Conservation (phyloP, 2,888 invertebrate species). For the Mactromeris polynyma region DNA sequence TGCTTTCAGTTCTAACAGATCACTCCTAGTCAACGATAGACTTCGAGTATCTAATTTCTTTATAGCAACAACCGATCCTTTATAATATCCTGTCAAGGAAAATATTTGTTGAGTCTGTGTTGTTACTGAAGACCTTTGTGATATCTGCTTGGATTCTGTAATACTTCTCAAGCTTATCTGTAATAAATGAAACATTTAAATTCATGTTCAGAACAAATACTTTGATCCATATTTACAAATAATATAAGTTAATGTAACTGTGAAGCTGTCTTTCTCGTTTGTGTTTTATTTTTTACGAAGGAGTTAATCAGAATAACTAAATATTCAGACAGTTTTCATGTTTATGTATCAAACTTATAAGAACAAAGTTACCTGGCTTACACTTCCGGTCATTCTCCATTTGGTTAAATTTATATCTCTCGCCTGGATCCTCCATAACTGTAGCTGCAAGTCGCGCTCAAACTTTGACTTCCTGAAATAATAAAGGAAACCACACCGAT, state of each 20-base stretch:
- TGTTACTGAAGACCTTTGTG: not conserved
- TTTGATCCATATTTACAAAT: too few species aligned
- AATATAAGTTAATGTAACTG: too few species aligned
- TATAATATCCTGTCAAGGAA: conserved; percentile 77
- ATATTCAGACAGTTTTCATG: too few species aligned
- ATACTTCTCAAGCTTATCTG: conserved; percentile 32
- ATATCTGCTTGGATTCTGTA: not conserved
- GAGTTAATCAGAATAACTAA: too few species aligned
- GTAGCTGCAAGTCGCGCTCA: conserved; percentile 73
- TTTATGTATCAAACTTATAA: too few species aligned
- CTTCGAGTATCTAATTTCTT: conserved; percentile 89
- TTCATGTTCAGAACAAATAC: not conserved
- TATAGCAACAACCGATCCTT: conserved; percentile 90
- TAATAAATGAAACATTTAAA: not conserved
- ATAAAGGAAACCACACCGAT: too few species aligned
- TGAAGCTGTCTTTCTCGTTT: too few species aligned
- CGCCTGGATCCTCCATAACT: conserved; percentile 77
- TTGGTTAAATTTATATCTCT: conserved; percentile 75
- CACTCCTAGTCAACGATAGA: conserved; percentile 69
- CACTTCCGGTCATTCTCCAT: conserved; percentile 56
- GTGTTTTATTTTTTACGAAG: too few species aligned
- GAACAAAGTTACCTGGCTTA: conserved; percentile 67
- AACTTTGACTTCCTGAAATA: conserved; percentile 68
- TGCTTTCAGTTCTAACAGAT: conserved; percentile 79
- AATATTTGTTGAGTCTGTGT: conserved; percentile 74